Conservation (phyloP, 2,797 vertebrate genomes). For the Oreonectes daqikongensis region DNA sequence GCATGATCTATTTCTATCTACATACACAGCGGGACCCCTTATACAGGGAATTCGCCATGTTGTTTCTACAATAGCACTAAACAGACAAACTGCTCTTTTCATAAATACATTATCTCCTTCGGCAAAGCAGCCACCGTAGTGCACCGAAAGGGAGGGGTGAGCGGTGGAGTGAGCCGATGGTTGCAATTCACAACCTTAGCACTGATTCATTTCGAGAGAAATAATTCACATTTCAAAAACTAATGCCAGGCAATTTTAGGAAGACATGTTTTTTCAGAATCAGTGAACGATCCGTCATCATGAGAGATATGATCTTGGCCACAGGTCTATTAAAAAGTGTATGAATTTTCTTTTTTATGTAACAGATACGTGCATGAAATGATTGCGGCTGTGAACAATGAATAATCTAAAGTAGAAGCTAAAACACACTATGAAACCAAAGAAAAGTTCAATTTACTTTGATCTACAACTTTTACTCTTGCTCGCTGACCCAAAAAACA, state of each 20-base stretch:
- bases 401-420: background rate
- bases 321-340: background rate
- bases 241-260: background rate
- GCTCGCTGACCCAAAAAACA: constrained; percentile 40
- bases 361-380: background rate
- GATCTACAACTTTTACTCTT: constrained; percentile 1
- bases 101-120: too few relatives aligned
- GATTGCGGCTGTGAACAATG: background rate
- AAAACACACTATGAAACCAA: background rate
- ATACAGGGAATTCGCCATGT: too few relatives aligned
- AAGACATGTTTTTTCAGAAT: background rate
- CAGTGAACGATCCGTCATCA: background rate
- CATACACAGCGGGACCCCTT: too few relatives aligned
- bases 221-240: background rate
- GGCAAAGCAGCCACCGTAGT: too few relatives aligned
- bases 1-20: too few relatives aligned
- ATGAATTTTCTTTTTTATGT: constrained; percentile 9
- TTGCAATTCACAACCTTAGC: too few relatives aligned
- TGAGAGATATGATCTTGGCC: background rate
- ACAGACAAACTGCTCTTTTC: too few relatives aligned
- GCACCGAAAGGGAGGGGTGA: too few relatives aligned
- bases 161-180: too few relatives aligned
- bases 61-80: too few relatives aligned
- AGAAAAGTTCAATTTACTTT: constrained; percentile 10
- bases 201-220: too few relatives aligned